Percentiles rank a stretch among this genome's conserved stretches.
These are phyloP conservation scores for Dexiosoma caninum DNA, from an alignment of 2,888 invertebrate species.

Conservation along the genomic window DNA sequence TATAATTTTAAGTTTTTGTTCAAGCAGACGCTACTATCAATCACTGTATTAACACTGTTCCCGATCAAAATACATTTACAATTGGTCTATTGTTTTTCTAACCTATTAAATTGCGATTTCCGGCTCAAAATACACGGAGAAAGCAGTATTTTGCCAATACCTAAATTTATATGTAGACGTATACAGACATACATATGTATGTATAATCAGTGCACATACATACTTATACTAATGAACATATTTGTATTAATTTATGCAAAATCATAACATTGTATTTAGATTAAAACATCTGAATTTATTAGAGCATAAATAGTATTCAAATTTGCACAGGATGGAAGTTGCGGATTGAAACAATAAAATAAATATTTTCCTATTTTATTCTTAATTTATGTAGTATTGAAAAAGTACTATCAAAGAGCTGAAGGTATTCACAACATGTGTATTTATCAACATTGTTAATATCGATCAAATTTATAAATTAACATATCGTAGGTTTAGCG, in stretches of 20 bases:
- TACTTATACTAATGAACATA: background rate
- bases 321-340: background rate
- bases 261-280: background rate
- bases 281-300: conserved; percentile 38
- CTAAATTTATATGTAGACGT: background rate
- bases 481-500: too few species aligned
- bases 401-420: background rate
- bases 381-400: background rate
- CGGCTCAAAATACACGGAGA: background rate
- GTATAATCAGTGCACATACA: background rate
- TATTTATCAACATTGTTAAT: too few species aligned
- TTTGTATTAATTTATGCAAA: conserved; percentile 16
- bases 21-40: conserved; percentile 31
- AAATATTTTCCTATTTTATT: background rate
- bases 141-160: background rate
- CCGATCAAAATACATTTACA: conserved; percentile 31
- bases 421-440: too few species aligned
- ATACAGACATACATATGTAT: background rate
- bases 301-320: conserved; percentile 16
- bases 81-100: conserved; percentile 38
- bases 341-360: background rate
- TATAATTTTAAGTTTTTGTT: conserved; percentile 1
- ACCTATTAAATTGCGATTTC: conserved; percentile 24
- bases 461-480: too few species aligned
- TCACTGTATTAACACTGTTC: conserved; percentile 33